phyloP scores from a whole-genome alignment of 2,113 vertebrate species.

The Sceloporus tristichus region DNA sequence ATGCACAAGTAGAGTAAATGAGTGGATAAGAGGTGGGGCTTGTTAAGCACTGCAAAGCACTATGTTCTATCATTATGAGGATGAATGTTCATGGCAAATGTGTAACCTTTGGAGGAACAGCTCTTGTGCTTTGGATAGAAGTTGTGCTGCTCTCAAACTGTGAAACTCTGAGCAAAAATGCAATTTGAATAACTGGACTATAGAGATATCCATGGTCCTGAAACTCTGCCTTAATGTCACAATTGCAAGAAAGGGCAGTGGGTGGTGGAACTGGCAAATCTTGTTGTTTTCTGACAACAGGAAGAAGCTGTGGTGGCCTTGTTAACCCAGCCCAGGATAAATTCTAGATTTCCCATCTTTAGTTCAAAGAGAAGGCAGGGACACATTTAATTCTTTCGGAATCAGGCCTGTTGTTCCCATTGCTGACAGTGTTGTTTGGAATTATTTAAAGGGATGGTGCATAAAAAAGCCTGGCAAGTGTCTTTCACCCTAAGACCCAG shows the following conservation, averaged over 20 bases:
- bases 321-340: background rate
- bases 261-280: conserved; percentile 26
- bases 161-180: conserved; percentile 48
- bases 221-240: conserved; percentile 74
- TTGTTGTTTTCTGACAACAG: background rate
- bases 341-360: conserved; percentile 2
- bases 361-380: background rate
- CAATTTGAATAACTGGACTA: conserved; percentile 2
- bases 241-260: background rate
- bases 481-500: background rate
- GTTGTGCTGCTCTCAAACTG: conserved; percentile 58
- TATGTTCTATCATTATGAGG: background rate
- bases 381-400: conserved; percentile 24
- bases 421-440: background rate
- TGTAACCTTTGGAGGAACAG: background rate
- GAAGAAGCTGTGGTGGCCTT: conserved; percentile 2
- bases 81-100: background rate
- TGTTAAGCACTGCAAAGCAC: background rate
- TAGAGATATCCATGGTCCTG: conserved; percentile 71
- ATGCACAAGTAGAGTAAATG: background rate
- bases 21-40: too few relatives aligned
- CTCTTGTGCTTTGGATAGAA: conserved; percentile 23
- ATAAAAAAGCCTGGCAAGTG: background rate
- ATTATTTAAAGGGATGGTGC: background rate
- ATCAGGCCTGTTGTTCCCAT: conserved; percentile 40